Conservation (phyloP, 2,888 invertebrate species). For the Craniophora ligustri region DNA sequence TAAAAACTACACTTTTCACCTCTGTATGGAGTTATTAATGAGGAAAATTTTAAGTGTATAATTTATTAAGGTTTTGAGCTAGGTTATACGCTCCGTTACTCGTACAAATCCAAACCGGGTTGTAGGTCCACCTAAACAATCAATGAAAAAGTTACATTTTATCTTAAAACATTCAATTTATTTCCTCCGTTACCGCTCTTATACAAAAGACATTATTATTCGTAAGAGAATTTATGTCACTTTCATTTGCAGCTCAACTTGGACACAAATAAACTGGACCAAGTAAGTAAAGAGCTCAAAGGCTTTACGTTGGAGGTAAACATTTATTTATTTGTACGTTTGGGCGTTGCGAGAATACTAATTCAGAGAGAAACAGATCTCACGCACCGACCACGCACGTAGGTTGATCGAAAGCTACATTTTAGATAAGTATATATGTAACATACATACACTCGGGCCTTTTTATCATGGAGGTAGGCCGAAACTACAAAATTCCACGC, state of each 20-base stretch:
- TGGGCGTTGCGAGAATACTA: conserved; percentile 40
- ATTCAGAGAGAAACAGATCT: conserved; percentile 27
- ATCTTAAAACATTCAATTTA: too few species aligned
- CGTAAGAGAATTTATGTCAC: conserved; percentile 20
- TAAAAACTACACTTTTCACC: too few species aligned
- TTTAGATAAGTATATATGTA: conserved; percentile 24
- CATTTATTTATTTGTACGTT: conserved; percentile 47
- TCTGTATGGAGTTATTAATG: too few species aligned
- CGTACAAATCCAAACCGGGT: too few species aligned
- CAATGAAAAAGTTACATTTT: too few species aligned
- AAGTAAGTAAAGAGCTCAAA: conserved; percentile 48
- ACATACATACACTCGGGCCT: not conserved
- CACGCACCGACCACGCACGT: conserved; percentile 8
- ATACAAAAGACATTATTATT: conserved; percentile 10
- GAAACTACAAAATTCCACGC: too few species aligned
- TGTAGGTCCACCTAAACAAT: too few species aligned
- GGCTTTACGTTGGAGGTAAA: conserved; percentile 38
- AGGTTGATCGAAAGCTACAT: conserved; percentile 30
- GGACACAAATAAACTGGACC: conserved; percentile 21
- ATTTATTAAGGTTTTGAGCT: too few species aligned
- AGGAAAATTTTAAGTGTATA: too few species aligned
- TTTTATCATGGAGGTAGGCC: too few species aligned
- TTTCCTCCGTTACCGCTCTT: too few species aligned
- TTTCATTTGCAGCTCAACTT: conserved; percentile 33
- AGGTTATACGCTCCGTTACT: too few species aligned